Percentiles rank a stretch among this genome's conserved stretches.
These are phyloP conservation scores for Aleiodes testaceus DNA, from an alignment of 2,888 invertebrate genomes.

Conservation along the genomic window DNA sequence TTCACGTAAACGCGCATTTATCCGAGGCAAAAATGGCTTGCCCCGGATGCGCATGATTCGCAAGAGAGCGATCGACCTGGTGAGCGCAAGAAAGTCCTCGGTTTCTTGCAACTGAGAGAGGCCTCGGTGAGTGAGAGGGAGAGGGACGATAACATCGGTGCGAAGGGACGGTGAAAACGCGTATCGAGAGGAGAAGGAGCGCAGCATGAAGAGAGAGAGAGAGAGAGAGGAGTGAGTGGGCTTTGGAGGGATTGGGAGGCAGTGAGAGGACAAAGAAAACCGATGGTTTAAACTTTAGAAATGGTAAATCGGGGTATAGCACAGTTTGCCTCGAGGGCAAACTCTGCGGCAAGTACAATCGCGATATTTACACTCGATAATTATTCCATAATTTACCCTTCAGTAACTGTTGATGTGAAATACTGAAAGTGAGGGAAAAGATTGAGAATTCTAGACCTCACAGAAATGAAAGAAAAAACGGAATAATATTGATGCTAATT, in stretches of 20 bases:
- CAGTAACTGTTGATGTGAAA: not conserved
- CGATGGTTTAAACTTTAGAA: slow-evolving; percentile 23
- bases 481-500: not conserved
- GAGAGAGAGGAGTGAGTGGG: slow-evolving; percentile 31
- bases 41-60: slow-evolving; percentile 54
- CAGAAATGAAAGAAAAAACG: no score
- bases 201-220: not conserved
- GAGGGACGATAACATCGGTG: slow-evolving; percentile 28
- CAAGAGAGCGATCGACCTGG: slow-evolving; percentile 17
- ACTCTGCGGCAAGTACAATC: slow-evolving; percentile 45
- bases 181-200: slow-evolving; percentile 11
- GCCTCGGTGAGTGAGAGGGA: not conserved
- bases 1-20: slow-evolving; percentile 48
- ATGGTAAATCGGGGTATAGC: slow-evolving; percentile 34
- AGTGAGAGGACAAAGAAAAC: slow-evolving; percentile 31
- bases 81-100: slow-evolving; percentile 49
- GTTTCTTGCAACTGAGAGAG: slow-evolving; percentile 47
- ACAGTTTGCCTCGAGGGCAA: slow-evolving; percentile 35
- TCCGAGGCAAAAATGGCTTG: slow-evolving; percentile 43
- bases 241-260: not conserved
- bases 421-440: no score
- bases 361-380: slow-evolving; percentile 50
- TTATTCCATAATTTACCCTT: slow-evolving; percentile 48
- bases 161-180: slow-evolving; percentile 40
- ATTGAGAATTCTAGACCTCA: no score